Base-by-base conservation (phyloP, 1,140 invertebrate species). In the Aleiodes sp. region DNA sequence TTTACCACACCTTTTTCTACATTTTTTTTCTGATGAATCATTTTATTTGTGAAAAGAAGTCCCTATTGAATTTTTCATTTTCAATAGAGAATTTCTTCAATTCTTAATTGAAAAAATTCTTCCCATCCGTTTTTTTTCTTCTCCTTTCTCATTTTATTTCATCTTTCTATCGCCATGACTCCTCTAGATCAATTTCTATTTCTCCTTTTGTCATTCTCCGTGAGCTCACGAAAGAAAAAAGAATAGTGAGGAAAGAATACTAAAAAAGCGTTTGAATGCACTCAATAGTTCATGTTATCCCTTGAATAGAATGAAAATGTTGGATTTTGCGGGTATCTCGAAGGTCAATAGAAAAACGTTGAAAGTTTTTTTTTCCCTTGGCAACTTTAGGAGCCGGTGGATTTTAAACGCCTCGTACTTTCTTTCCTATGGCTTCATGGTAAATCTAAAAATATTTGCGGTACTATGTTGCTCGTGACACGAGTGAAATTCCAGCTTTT, bases 371-470 rank as follows among this genome's bases (percentile, higher is more conserved):
- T 7, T 46, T 46, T 14, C 43, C 16, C 16, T 19, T 19, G 1
- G 19, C 21, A 16, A 7, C 46, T 52, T 21, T n/a, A n/a, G n/a
- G n/a, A n/a, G 26, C 46, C 16, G 8, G 16, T 24, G 46, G 21
- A 52, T 52, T 52, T 21, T 52, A 52, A 52, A 52, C 46, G 46
- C 46, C 46, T 9, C 2, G 16, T 24, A 16, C 19, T 16, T 43
- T 52, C 14, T 63, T 63, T 63, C 35, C 37, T 63, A 26, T 26
- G 14, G 24, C 21, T 10, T 41, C 24, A n/a, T 33, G 28, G 29
- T 66, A 57, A 21, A 43, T 66, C 43, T 57, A 31, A 66, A 68
- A 68, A 68, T 68, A 68, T 68, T 68, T 68, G 37, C 0, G 24
- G 59, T 62, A 21, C 37, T 24, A 52, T 9, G 46, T 24, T 16